Base-by-base conservation (phyloP, 1,140 invertebrate genomes). In the Pseudomyrmex cubaensis region DNA sequence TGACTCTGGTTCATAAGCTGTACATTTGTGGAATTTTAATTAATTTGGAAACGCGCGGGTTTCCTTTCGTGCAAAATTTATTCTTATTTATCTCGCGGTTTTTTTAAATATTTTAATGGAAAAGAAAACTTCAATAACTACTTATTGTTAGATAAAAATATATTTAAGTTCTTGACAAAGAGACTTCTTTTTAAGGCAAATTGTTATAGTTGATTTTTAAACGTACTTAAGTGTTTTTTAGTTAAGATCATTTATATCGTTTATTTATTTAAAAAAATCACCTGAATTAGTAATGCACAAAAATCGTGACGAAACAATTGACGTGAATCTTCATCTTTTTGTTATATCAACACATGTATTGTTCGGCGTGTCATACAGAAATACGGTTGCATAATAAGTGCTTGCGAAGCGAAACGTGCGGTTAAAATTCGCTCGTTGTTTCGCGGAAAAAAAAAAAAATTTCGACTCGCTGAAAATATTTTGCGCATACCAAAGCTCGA, bases 311-410 rank as follows among this genome's bases (percentile, higher is more conserved):
- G n/a, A 57, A 46, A 35, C 48, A 13, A 74, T 4, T 9, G 70
- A 13, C 12, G 22, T 15, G 20, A 66, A 67, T 10, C 20, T 22
- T 3, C 12, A 4, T n/a, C n/a, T 50, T 35, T 35, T 2, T 20
- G 50, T 48, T 57, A 10, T 10, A 25, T 57, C n/a, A 57, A 59
- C n/a, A 46, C 56, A 57, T 9, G 2, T 20, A 20, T 25, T 25
- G 2, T 15, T 69, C 13, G 17, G 0, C 56, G 35, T 46, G 35
- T 48, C 15, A 17, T n/a, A 15, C 13, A 12, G 35, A 52, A 4
- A 10, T 25, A 17, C 12, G 13, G 13, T 80, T 80, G 66, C 66
- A 72, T 72, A 80, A 80, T 72, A 54, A 80, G 8, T 12, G 44
- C 54, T 80, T 48, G 20, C 66, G n/a, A 25, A 59, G 76, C 20